Conservation (phyloP, 2,113 vertebrate genomes). For the Nycticebus coucang region DNA sequence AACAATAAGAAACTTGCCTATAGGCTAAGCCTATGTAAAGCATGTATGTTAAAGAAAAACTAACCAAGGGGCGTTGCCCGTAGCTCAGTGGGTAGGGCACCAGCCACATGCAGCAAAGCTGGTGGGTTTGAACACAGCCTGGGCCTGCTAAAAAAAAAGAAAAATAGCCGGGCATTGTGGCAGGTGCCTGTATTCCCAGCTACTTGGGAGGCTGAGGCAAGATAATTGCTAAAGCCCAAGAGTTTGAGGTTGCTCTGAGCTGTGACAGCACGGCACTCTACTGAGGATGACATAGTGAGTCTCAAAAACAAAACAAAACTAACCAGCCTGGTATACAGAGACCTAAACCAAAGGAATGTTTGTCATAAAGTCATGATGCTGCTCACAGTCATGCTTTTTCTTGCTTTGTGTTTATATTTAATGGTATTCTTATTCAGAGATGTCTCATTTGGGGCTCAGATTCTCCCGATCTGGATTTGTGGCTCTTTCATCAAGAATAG, state of each 20-base stretch:
- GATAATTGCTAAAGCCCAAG: no score
- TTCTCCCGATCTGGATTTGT: not conserved
- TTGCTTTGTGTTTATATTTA: not conserved
- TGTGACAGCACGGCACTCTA: no score
- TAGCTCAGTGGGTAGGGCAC: no score
- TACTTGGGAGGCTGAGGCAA: no score
- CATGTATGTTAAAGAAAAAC: not conserved
- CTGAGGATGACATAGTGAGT: no score
- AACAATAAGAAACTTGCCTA: not conserved
- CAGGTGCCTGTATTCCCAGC: no score
- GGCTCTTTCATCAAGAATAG: slow-evolving; percentile 10
- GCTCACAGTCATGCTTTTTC: not conserved
- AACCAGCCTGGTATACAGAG: not conserved
- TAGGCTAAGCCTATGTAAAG: not conserved
- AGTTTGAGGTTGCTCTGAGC: no score
- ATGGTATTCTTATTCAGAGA: not conserved
- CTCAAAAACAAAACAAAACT: not conserved
- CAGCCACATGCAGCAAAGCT: no score
- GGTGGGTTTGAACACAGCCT: no score
- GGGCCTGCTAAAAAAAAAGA: no score
- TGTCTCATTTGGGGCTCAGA: not conserved
- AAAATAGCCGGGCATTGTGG: no score
- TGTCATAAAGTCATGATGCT: not conserved
- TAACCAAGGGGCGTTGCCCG: no score
- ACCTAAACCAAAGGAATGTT: not conserved